Base-by-base conservation (phyloP, 2,797 vertebrate genomes). In the Ficedula albicollis region DNA sequence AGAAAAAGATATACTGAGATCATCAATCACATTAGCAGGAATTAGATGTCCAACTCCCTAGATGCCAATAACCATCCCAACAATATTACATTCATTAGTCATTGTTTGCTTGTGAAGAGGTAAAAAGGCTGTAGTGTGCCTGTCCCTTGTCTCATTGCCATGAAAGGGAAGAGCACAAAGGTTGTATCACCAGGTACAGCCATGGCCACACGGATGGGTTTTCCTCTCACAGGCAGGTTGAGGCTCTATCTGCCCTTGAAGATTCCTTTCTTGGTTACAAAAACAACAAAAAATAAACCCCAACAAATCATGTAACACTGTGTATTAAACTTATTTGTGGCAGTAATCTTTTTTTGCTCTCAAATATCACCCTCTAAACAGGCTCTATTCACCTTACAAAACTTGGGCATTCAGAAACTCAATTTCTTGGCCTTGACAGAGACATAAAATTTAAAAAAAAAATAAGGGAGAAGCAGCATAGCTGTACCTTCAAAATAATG, bases 61-160 rank as follows among this genome's bases (percentile, higher is more conserved):
- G 74, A 79, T 82, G 77, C 32, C 88, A 93, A 29, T 63, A 95
- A 74, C 80, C 94, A 93, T 91, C 32, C 34, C 36, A 90, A 29
- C 32, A 79, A 52, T 63, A 76, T 27, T 90, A 69, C 79, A 90
- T 73, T 87, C 84, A 92, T 89, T 94, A 95, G 81, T 49, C 49
- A 64, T 3, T 70, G 75, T 85, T 79, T 87, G 60, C 30, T 70
- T 85, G 60, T 49, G 60, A 89, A 91, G 68, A 91, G 64, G 67
- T 82, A 70, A 79, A 60, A 87, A 95, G 74, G 60, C 64, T 60
- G 56, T 32, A 64, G n/a, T 26, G 30, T 64, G 76, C 41, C 56
- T 70, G 78, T 74, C 48, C 26, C 46, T 75, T 89, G 58, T 62
- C 34, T 82, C 68, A 25, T 3, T 72, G 58, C n/a, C 49, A 17